Base-by-base conservation (phyloP, 2,113 vertebrate genomes). In the Eurypyga helias region DNA sequence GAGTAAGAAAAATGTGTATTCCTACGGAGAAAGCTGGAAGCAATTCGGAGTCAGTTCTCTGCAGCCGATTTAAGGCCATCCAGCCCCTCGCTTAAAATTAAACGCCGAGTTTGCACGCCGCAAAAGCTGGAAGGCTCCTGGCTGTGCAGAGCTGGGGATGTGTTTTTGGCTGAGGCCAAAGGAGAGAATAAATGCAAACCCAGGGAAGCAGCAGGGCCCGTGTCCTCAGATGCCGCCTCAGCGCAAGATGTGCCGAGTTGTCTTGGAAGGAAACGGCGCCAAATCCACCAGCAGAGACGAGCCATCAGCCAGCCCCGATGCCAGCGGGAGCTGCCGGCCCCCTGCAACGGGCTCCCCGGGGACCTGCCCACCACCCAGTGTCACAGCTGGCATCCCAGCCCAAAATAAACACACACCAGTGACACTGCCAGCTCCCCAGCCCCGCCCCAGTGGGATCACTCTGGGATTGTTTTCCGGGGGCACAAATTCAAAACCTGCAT, bases 141-240 rank as follows among this genome's bases (percentile, higher is more conserved):
- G 75, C 55, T 4, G 18, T 0, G 8, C 0, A 2, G 21, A 31
- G 57, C 70, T 2, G 66, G 64, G 67, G 33, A n/a, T 0, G n/a
- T 0, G 8, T 13, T 79, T 31, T 46, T 81, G 69, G 82, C 46
- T 0, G 6, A 29, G 26, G 41, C 69, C 20, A 0, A 67, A 7
- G 71, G 51, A 64, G 34, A 34, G 67, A 38, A 38, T 2, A n/a
- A 48, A 81, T 2, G 7, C 48, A 46, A 69, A 34, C 0, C 17
- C 2, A 9, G 13, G 62, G 17, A 52, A 65, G 89, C 66, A 13
- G 81, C 55, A 0, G 71, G 79, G 58, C 70, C 87, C 38, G 41
- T 82, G 96, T 96, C 96, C 96, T 97, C 95, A 89, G 93, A 93
- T 93, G 95, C 90, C 84, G 2, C 84, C 92, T 34, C 2, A 73